Conservation (phyloP, 2,113 vertebrate genomes). For the Neodontobutis hainanensis region DNA sequence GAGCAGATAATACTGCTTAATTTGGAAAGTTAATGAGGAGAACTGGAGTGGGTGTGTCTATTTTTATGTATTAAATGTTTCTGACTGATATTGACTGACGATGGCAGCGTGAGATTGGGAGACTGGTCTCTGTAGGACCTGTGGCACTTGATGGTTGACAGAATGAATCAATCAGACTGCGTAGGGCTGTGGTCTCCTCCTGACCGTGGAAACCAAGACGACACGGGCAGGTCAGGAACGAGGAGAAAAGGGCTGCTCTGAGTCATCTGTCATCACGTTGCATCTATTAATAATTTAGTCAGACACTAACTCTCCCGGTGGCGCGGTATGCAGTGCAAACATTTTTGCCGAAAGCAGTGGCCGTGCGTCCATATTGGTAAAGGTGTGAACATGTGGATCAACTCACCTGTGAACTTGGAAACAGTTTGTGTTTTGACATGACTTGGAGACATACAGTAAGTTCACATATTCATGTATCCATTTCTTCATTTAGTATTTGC, state of each 20-base stretch:
- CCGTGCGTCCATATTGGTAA: conserved; percentile 14
- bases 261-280: conserved; percentile 69
- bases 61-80: neutral
- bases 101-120: conserved; percentile 51
- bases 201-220: conserved; percentile 64
- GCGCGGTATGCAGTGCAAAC: conserved; percentile 20
- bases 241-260: conserved; percentile 36
- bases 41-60: no score
- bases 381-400: conserved; percentile 37
- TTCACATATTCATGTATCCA: no score
- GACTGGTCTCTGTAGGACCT: conserved; percentile 57
- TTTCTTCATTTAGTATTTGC: no score
- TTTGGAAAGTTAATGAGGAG: no score
- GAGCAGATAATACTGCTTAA: no score
- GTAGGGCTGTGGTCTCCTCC: conserved; percentile 39
- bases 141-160: conserved; percentile 71
- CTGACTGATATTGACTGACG: conserved; percentile 66
- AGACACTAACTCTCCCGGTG: conserved; percentile 35
- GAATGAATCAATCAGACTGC: conserved; percentile 62
- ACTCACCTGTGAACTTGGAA: conserved; percentile 4
- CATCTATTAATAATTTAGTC: conserved; percentile 65
- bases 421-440: neutral
- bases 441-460: conserved; percentile 1
- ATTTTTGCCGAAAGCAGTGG: conserved; percentile 7
- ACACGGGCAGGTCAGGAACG: conserved; percentile 54